A percentile compares a stretch with the other conserved stretches of the same genome.
These are phyloP conservation scores for Empidonax traillii DNA, from an alignment of 2,113 vertebrate species.

Conservation along the genomic window DNA sequence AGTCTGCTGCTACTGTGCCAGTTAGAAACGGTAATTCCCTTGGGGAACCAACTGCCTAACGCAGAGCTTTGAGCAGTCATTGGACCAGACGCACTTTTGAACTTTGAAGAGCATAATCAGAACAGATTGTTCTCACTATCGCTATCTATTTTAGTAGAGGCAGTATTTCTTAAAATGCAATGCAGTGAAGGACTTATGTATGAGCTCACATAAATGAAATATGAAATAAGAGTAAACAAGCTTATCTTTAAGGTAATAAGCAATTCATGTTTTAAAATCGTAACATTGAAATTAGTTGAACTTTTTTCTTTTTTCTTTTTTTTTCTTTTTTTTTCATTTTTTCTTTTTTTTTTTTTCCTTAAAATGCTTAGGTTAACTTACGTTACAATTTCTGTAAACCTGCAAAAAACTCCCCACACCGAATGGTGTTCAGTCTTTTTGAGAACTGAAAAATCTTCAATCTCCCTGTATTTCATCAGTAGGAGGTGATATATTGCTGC, in stretches of 20 bases:
- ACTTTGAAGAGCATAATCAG: background rate
- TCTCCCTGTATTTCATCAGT: background rate
- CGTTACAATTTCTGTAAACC: background rate
- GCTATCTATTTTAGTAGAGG: background rate
- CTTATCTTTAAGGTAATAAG: constrained; percentile 2
- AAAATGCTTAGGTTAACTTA: background rate
- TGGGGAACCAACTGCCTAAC: background rate
- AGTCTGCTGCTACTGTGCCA: background rate
- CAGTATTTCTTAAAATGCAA: background rate
- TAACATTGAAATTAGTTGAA: background rate
- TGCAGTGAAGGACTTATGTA: background rate
- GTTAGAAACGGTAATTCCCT: background rate
- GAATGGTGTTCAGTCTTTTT: background rate
- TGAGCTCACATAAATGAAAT: background rate
- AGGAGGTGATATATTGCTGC: background rate
- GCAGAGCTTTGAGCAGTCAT: background rate
- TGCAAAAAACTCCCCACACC: background rate
- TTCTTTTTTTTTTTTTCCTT: background rate
- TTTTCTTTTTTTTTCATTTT: background rate
- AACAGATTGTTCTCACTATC: background rate
- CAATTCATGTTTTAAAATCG: background rate
- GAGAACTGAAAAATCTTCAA: background rate
- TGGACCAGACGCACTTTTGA: background rate
- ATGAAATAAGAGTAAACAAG: background rate
- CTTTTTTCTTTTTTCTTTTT: background rate